Base-by-base conservation (phyloP, 2,113 vertebrate genomes). In the Macquaria ambigua region DNA sequence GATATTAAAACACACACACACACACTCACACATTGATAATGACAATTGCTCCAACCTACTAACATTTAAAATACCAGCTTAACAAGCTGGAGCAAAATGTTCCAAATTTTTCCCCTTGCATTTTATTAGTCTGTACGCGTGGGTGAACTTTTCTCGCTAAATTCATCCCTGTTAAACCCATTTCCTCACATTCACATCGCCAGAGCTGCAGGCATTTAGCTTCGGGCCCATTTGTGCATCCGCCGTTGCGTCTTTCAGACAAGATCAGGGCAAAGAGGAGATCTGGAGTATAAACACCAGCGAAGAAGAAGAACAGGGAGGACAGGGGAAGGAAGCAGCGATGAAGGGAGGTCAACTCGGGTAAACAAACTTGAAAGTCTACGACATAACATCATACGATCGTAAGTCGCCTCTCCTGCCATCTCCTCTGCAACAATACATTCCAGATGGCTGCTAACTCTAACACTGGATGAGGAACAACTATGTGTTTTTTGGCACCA, bases 361-460 rank as follows among this genome's bases (percentile, higher is more conserved):
- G 83, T 84, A 71, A 90, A 81, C 68, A 28, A 15, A 79, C 76
- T 70, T 48, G 8, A 82, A 76, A 79, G 46, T 78, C 50, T 43
- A 14, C 46, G 10, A 74, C 72, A 74, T 75, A 85, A 79, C 73
- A 74, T 83, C 50, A 39, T 63, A 37, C 20, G 58, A 53, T 67
- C 0, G 21, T 62, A 55, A 79, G 68, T 66, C 10, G n/a, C 82
- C 74, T 46, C 55, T 83, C 48, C 71, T 79, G 78, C 74, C 53
- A 59, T 75, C 48, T 62, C 25, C 52, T 66, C 62, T 12, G 66
- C 50, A 74, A 61, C 74, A 90, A 87, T 85, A 23, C 72, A 31
- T 77, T 85, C 88, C 90, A 91, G 88, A 90, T 84, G 92, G 80
- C 77, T 76, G 74, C 67, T 43, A 58, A 79, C 34, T 88, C 81